Percentiles rank a stretch among this genome's conserved stretches.
These are phyloP conservation scores for Synanthedon vespiformis DNA, from an alignment of 2,888 invertebrate species.

Conservation along the genomic window DNA sequence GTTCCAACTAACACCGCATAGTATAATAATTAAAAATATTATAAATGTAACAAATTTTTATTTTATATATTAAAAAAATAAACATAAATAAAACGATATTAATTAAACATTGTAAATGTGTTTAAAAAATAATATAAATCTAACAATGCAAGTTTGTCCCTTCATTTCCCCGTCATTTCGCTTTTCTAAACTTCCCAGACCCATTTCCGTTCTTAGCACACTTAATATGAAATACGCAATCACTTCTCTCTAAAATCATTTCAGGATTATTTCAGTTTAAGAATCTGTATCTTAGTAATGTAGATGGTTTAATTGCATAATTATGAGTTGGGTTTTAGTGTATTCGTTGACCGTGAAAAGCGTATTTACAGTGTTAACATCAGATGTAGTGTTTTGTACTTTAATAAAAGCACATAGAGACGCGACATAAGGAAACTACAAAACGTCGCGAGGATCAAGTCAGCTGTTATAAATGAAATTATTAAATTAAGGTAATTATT, in stretches of 20 bases:
- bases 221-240: too few species aligned
- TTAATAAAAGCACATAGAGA: constrained; percentile 5
- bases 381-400: constrained; percentile 4
- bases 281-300: too few species aligned
- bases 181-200: background rate
- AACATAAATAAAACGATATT: background rate
- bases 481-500: constrained; percentile 7
- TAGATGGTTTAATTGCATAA: too few species aligned
- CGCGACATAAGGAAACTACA: constrained; percentile 2
- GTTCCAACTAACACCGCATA: constrained; percentile 42
- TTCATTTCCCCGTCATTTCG: constrained; percentile 18
- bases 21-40: constrained; percentile 8
- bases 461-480: constrained; percentile 2
- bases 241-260: too few species aligned
- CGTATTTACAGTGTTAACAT: constrained; percentile 6
- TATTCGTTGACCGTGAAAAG: constrained; percentile 4
- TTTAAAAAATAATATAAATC: constrained; percentile 31
- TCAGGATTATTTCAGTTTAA: too few species aligned
- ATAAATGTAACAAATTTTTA: constrained; percentile 2
- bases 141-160: constrained; percentile 33
- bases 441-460: constrained; percentile 5
- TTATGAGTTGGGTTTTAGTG: too few species aligned
- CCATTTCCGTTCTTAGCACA: background rate
- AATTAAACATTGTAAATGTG: constrained; percentile 24
- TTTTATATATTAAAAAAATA: constrained; percentile 19